Percentiles rank a stretch among this genome's conserved stretches.
phyloP scores from a whole-genome alignment of 2,888 invertebrate species.

The Microplitis manilae region DNA sequence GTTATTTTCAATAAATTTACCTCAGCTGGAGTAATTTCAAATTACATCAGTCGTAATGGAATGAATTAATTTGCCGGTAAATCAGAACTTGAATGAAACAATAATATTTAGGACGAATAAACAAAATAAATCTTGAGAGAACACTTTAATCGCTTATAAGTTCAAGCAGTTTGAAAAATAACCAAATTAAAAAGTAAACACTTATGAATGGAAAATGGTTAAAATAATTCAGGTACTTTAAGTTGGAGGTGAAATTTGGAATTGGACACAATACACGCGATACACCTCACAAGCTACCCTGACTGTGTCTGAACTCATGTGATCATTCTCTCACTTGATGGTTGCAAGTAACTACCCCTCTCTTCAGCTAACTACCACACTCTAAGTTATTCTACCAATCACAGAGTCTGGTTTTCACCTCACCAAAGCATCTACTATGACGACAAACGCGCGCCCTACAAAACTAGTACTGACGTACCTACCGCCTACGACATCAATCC shows the following conservation, averaged over 20 bases:
- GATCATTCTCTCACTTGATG: not conserved
- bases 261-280: not conserved
- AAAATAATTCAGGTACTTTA: not conserved
- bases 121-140: too few species aligned
- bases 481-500: slow-evolving; percentile 19
- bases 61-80: too few species aligned
- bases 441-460: slow-evolving; percentile 28
- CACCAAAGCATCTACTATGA: not conserved
- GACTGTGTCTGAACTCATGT: not conserved
- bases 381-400: not conserved
- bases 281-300: not conserved
- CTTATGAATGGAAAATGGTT: too few species aligned
- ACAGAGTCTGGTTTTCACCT: not conserved
- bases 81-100: too few species aligned
- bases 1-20: too few species aligned
- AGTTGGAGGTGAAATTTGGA: not conserved
- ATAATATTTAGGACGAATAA: too few species aligned
- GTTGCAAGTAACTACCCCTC: slow-evolving; percentile 4
- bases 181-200: not conserved
- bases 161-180: not conserved
- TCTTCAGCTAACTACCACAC: not conserved
- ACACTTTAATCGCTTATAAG: too few species aligned
- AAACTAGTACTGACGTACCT: slow-evolving; percentile 15
- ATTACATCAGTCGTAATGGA: too few species aligned
- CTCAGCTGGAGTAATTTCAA: too few species aligned